Conservation (phyloP, 2,113 vertebrate species). For the Takifugu bimaculatus region DNA sequence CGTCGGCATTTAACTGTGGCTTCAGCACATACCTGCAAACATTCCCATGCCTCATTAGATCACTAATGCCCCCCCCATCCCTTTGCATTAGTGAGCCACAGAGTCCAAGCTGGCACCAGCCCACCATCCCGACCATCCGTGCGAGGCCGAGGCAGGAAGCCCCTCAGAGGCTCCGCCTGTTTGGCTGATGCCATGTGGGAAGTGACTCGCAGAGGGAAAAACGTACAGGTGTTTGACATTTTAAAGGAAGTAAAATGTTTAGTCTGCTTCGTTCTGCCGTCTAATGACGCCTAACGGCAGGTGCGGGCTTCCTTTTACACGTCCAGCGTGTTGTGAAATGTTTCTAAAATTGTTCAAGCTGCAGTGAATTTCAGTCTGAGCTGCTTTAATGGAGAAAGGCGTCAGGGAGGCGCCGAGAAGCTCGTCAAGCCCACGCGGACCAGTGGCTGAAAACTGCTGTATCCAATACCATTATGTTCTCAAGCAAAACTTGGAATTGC, state of each 20-base stretch:
- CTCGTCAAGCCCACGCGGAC: too few relatives aligned
- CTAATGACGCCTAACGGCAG: too few relatives aligned
- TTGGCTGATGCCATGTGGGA: conserved; percentile 4
- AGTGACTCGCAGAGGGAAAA: not conserved
- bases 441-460: too few relatives aligned
- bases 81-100: conserved; percentile 32
- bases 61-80: conserved; percentile 31
- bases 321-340: too few relatives aligned
- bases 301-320: too few relatives aligned
- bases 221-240: not conserved
- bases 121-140: too few relatives aligned
- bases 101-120: conserved; percentile 5
- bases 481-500: conserved; percentile 6
- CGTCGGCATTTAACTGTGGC: conserved; percentile 25
- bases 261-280: too few relatives aligned
- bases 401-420: not conserved
- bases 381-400: too few relatives aligned
- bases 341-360: too few relatives aligned
- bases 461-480: too few relatives aligned
- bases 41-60: conserved; percentile 47
- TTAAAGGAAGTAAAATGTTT: not conserved
- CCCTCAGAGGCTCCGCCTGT: not conserved
- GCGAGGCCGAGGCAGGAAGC: too few relatives aligned
- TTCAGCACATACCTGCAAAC: conserved; percentile 46
- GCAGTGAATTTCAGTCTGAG: too few relatives aligned